A percentile compares a stretch with the other conserved stretches of the same genome.
phyloP scores from a whole-genome alignment of 2,888 invertebrate genomes.

The Latrodectus elegans region DNA sequence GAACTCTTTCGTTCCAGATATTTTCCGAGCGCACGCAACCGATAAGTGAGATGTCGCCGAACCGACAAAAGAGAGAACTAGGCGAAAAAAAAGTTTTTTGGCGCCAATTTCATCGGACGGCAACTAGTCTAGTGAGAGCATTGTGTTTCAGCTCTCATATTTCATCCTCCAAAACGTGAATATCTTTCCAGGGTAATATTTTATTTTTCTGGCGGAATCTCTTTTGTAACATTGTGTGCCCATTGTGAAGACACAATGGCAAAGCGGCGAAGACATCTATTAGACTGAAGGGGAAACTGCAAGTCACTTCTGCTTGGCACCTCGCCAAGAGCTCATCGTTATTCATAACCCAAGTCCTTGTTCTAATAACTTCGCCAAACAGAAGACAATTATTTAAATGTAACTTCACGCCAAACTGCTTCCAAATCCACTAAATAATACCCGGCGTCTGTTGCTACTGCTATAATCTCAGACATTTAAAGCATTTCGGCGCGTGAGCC shows the following conservation, averaged over 20 bases:
- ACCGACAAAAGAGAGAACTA: constrained; percentile 21
- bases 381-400: constrained; percentile 61
- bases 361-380: constrained; percentile 61
- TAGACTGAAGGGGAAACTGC: constrained; percentile 39
- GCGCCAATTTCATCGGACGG: constrained; percentile 56
- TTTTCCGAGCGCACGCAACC: constrained; percentile 34
- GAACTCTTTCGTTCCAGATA: constrained; percentile 48
- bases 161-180: constrained; percentile 49
- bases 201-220: constrained; percentile 45
- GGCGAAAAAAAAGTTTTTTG: constrained; percentile 24
- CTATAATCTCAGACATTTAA: constrained; percentile 50
- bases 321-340: constrained; percentile 51
- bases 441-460: constrained; percentile 43
- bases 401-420: constrained; percentile 43
- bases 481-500: constrained; percentile 48
- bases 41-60: constrained; percentile 53
- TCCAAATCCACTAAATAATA: constrained; percentile 41
- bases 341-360: constrained; percentile 57
- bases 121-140: constrained; percentile 52
- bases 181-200: constrained; percentile 44
- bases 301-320: constrained; percentile 30
- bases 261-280: constrained; percentile 53
- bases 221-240: constrained; percentile 55
- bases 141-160: constrained; percentile 57
- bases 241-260: constrained; percentile 45